Base-by-base conservation (phyloP, 2,888 invertebrate genomes). In the Calameuta pallipes region DNA sequence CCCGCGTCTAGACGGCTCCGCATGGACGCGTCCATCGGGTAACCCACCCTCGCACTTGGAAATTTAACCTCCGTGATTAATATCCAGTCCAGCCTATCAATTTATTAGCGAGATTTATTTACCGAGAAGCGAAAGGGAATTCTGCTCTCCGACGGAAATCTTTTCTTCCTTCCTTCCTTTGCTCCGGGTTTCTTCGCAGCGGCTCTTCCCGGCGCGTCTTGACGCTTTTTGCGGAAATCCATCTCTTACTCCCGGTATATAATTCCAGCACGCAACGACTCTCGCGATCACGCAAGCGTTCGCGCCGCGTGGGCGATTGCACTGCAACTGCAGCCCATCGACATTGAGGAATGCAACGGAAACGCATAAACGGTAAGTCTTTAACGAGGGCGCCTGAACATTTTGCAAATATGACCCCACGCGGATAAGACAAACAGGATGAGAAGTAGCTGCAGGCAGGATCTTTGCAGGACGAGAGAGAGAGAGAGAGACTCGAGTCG, bases 1-100 rank as follows among this genome's bases (percentile, higher is more conserved):
- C 79, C 78, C 80, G 79, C 79, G 82, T 82, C 82, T 81, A 81
- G 82, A 82, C 82, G 74, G 74, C 74, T 74, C 74, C 35, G 74
- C 34, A 23, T 34, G 74, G 30, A 30, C 35, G 34, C n/a, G 36
- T 33, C 71, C 9, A 11, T 34, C 15, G 31, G 31, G 30, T 13
- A 11, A 31, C 30, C 71, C 30, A 71, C 71, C 71, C 36, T 74
- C 74, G 74, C 74, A 11, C 13, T 30, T 36, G 36, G 74, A 74
- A 30, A 35, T 74, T 74, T 74, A 74, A 74, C 74, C 6, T 36
- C 37, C 23, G 34, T 36, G 74, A 74, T 35, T 74, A 74, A 74
- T 74, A 23, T 74, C 74, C 36, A 71, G 31, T 12, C 12, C n/a
- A 9, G 30, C 15, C 71, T 33, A 71, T 71, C 30, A 71, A 71